Evolutionary conservation across 1,140 invertebrate species (phyloP), one percentile per base, ranked within the genome.

Genomic region (Phymorhynchus buccinoides): DNA sequence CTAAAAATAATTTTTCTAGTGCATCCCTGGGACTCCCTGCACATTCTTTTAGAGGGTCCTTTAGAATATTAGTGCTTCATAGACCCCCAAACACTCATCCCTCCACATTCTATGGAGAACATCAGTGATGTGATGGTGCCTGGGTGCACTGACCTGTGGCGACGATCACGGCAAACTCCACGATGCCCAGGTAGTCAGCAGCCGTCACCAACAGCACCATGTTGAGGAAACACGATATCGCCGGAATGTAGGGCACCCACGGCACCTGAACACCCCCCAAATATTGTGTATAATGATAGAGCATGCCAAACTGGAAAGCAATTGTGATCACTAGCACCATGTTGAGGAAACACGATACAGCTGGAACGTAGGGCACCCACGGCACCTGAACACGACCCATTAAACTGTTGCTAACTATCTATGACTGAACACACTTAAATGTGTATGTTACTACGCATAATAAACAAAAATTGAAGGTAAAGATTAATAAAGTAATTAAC

Each of bases 121-220:
- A 42, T 22, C n/a, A 42, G 27, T 41, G 16, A 22, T 37, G 12
- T 27, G 22, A 56, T 27, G 35, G n/a, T 27, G 30, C 27, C 30
- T 27, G 42, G 27, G 3, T 37, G 37, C 44, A 41, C 81, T 84
- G 84, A 87, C 88, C 88, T 18, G 86, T 41, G 22, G 62, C 7
- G 7, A 87, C 83, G n/a, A 88, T 32, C 3, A 80, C 73, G 3
- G 80, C 42, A 14, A 83, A 79, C 22, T 62, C 78, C 2, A 83
- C 39, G 52, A 86, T 52, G 16, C 86, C 84, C n/a, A 77, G 82
- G 44, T 44, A 62, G 44, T 87, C 83, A n/a, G 73, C 83, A 1
- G 86, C 85, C 93, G 97, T 96, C 84, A 96, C 94, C 96, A 98
- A 97, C 62, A 98, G 94, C 93, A 97, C 96, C 73, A 97, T 91